Base-by-base conservation (phyloP, 2,888 invertebrate genomes). In the Shargacucullia verbasci region DNA sequence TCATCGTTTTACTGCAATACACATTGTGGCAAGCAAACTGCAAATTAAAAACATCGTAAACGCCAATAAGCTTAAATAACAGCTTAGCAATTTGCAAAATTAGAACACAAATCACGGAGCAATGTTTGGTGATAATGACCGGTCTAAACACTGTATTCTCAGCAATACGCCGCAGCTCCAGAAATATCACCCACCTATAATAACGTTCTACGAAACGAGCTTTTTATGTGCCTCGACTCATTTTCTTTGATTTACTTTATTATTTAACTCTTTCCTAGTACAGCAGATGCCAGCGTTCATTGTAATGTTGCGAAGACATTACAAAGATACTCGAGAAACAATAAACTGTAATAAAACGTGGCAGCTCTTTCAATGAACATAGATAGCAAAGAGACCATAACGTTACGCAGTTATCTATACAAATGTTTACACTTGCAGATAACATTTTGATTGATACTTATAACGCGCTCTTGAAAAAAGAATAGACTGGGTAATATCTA, bases 121-220 rank as follows among this genome's bases (percentile, higher is more conserved):
- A 69, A 67, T 67, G 60, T 64, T 70, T 53, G 59, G 59, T 68
- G 74, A 73, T 79, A 82, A 79, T 70, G 64, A 73, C 67, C 70
- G 47, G 70, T 58, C 62, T 68, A 61, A 77, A 67, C 65, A 59
- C 52, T 63, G 59, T 77, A 74, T 77, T 80, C 70, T 52, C 57
- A 40, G 59, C 58, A 29, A 56, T 59, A 63, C 69, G 66, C 57
- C 66, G 64, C 74, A 56, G 48, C 48, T 79, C 78, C 73, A 66
- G 48, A 84, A 85, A 85, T 84, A 84, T 62, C 71, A 68, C 52
- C 66, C 68, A 68, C 70, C 56, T 54, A 65, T 57, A 57, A 20
- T 46, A 55, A 70, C 54, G 59, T 77, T 79, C 72, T 72, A 56
- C 48, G 74, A 72, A 80, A 82, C 59, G 62, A 66, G 46, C 66